Base-by-base conservation (phyloP, 2,888 invertebrate genomes). In the Protonemura montana region DNA sequence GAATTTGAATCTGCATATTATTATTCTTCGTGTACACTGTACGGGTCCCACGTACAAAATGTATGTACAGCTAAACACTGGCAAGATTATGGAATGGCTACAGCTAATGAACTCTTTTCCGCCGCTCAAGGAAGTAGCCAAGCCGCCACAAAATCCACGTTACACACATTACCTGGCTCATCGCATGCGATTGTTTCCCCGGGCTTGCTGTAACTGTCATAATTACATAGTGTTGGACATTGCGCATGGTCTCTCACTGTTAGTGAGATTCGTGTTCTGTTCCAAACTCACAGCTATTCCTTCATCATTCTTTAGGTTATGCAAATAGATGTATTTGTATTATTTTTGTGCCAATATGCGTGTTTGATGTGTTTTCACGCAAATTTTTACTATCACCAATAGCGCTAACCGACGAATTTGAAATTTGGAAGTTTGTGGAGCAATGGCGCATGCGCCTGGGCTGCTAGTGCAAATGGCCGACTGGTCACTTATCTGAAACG, bases 11-110 rank as follows among this genome's bases (percentile, higher is more conserved):
- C 59, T 59, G 59, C 59, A 59, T 59, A 59, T 59, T 59, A 59
- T 59, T 59, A 59, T 59, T 21, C 13, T 10, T 59, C 59, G 13
- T 59, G 59, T 59, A 35, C 35, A 10, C 59, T 59, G 59, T 59
- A 59, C 21, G 21, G 59, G 59, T 59, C 59, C 21, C 59, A 59
- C 59, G 59, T 59, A 59, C 59, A 59, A 59, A 59, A 7, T 59
- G 21, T 59, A 59, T 59, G 59, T 59, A 59, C 59, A 59, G 59
- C 59, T 59, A 59, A 59, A 59, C 59, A 59, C 59, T 59, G 59
- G 59, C 59, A 59, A 59, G 59, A 59, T 59, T 10, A 59, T 59
- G 59, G 59, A 10, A 59, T 59, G 21, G 59, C 2, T 7, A 13
- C 59, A 59, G 21, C 59, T 59, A 59, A 59, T 59, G 59, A 59